Base-by-base conservation (phyloP, 2,888 invertebrate genomes). In the Thelaira solivaga region DNA sequence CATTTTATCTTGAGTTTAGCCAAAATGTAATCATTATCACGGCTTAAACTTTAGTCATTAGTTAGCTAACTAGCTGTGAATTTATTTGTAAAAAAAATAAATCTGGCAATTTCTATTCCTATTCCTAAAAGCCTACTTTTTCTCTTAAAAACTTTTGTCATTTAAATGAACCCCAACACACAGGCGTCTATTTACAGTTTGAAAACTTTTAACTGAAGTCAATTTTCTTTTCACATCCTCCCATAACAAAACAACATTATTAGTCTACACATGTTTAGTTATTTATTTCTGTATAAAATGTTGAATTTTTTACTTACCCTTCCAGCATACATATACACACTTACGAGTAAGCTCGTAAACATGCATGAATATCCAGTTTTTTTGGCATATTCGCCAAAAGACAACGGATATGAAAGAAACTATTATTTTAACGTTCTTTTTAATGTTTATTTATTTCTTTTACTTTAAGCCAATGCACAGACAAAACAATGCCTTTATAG, bases 381-480 rank as follows among this genome's bases (percentile, higher is more conserved):
- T 65, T 75, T 62, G 67, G 53, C 74, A 75, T 53, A 62, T 68
- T 68, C 61, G 61, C 61, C 43, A 61, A 55, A 34, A 67, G 51
- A 43, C 39, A 39, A 59, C 51, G 67, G 51, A 74, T 74, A 61
- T 67, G 51, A 61, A 43, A 51, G 43, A 26, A 74, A 41, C 41
- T 24, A 51, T 67, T 67, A 36, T 61, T 43, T 34, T 41, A 22
- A 41, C 2, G 8, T 39, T 26, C 11, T 26, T 31, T 7, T 51
- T n/a, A n/a, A n/a, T n/a, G n/a, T n/a, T n/a, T n/a, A n/a, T 49
- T 51, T 16, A 2, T 13, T 7, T 72, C 18, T 36, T 41, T 39
- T 29, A 5, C 43, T 26, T 26, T 18, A 65, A 73, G 41, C 65
- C 41, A 51, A 67, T 22, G 36, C 26, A 65, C 26, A 73, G 11